Base-by-base conservation (phyloP, 2,113 vertebrate species). In the Alethe diademata region DNA sequence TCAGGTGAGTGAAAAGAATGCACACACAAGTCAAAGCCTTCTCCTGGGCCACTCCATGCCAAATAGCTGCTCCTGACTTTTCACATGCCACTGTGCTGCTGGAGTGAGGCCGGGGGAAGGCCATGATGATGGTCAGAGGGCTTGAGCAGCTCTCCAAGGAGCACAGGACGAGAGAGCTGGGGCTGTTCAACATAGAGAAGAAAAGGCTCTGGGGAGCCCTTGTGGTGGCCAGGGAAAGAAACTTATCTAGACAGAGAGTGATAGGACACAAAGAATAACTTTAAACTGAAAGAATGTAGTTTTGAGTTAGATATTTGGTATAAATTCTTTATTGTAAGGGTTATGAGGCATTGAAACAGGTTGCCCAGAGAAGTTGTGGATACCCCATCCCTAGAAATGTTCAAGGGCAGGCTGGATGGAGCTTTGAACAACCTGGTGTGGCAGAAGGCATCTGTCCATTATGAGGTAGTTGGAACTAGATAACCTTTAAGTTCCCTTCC, bases 241-340 rank as follows among this genome's bases (percentile, higher is more conserved):
- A 40, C 8, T 67, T 22, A 14, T 40, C 19, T 74, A 19, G 24
- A 51, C 6, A 67, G 38, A 22, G 8, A 51, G 8, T 33, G 33
- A 18, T 14, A 58, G 11, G 24, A 38, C 45, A 38, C 8, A 19
- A 51, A 19, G 7, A 67, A 45, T 22, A n/a, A 9, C 1, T 60
- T 60, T 25, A 14, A 11, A 38, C 28, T 74, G 45, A 81, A 73
- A 66, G 7, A 74, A 29, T 0, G 0, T 10, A 16, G 6, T 1
- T 67, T 53, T 74, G 15, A 20, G 16, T 40, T 53, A 47, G n/a
- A 60, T 47, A 67, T 20, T 31, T 9, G 14, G 8, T 35, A 14
- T 17, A 61, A 82, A 31, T 35, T 81, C 53, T 53, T 74, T 40
- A 19, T 24, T 60, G 11, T 40, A 29, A 26, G 11, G 4, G 7